phyloP scores from a whole-genome alignment of 2,113 vertebrate species.

The Zosterops borbonicus region DNA sequence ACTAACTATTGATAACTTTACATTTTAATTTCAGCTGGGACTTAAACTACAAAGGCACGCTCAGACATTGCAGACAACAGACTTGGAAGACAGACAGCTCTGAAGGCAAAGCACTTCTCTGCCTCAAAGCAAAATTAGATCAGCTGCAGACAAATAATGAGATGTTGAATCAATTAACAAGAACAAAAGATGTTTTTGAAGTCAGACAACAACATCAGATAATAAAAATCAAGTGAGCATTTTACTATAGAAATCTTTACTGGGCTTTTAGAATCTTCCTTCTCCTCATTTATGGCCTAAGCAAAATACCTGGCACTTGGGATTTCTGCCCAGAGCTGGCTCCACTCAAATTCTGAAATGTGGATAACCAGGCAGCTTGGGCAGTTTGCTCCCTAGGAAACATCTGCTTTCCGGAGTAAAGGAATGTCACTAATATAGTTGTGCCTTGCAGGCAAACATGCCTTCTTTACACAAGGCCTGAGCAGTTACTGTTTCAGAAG shows the following conservation, averaged over 20 bases:
- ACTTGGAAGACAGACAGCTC: background rate
- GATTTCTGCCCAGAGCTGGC: background rate
- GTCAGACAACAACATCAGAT: background rate
- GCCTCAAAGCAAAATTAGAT: background rate
- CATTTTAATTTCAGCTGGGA: background rate
- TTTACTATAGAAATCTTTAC: background rate
- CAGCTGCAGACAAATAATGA: background rate
- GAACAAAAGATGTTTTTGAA: background rate
- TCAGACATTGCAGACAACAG: background rate
- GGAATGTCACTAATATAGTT: background rate
- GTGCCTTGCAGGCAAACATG: background rate
- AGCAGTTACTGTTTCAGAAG: background rate
- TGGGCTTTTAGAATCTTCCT: background rate
- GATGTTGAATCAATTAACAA: background rate
- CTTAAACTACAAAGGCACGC: background rate
- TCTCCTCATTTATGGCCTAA: background rate
- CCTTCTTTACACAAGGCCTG: background rate
- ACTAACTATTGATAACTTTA: background rate
- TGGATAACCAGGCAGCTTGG: background rate
- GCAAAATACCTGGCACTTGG: background rate
- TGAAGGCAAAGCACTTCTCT: background rate
- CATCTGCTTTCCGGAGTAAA: background rate
- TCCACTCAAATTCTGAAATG: background rate
- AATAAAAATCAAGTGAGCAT: background rate
- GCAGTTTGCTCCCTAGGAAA: background rate